Percentiles rank a stretch among this genome's conserved stretches.
Evolutionary conservation across 2,888 invertebrate genomes (phyloP).

Genomic region (Meteorus cinctellus): DNA sequence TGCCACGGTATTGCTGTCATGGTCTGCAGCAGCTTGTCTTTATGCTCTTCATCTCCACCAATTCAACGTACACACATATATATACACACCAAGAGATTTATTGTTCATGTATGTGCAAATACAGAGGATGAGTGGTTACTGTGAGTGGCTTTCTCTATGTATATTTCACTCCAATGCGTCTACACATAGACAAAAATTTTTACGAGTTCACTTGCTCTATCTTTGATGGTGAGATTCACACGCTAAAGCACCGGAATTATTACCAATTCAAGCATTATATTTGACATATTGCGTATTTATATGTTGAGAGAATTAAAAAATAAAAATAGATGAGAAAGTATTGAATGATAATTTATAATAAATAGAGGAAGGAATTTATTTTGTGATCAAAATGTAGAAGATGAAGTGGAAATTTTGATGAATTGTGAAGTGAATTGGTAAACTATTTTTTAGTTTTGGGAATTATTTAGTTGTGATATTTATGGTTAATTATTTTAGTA

Average conservation of each 20-base stretch:
- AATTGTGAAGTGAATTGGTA: too few species aligned
- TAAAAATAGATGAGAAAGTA: background rate
- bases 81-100: slow-evolving; percentile 5
- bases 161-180: background rate
- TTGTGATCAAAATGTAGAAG: background rate
- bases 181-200: background rate
- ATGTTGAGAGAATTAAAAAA: background rate
- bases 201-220: background rate
- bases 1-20: slow-evolving; percentile 63
- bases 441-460: too few species aligned
- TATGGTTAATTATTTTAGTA: too few species aligned
- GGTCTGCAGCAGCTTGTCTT: slow-evolving; percentile 68
- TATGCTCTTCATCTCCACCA: slow-evolving; percentile 60
- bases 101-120: slow-evolving; percentile 18
- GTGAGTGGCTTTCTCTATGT: background rate
- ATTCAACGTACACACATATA: background rate
- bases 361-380: too few species aligned
- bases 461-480: too few species aligned
- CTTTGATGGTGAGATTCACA: background rate
- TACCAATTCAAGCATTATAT: background rate
- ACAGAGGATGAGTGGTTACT: background rate
- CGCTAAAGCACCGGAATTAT: background rate
- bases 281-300: background rate
- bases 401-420: too few species aligned
- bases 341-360: too few species aligned